Base-by-base conservation (phyloP, 2,113 vertebrate species). In the Chlamydotis undulata region DNA sequence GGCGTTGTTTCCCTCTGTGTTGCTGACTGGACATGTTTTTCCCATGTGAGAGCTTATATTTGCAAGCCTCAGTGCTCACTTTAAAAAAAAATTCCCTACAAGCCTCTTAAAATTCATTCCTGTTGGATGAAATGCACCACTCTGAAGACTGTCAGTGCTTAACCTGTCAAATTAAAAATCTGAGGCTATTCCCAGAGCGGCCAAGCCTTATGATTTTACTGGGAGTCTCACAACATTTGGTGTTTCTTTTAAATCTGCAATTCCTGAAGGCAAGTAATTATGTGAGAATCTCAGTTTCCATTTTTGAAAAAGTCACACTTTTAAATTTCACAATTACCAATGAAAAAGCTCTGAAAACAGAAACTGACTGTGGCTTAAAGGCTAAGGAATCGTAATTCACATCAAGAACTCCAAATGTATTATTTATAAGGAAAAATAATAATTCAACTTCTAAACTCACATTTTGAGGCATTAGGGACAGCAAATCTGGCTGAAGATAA, bases 81-180 rank as follows among this genome's bases (percentile, higher is more conserved):
- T 47, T 33, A 28, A n/a, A 53, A 78, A 69, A 55, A 70, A 64
- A 37, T 1, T 53, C 52, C 75, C 29, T 60, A 55, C 26, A 49
- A 87, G 35, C 56, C 39, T 75, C 57, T 89, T 89, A 84, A 90
- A 90, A 90, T 92, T 75, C 57, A 75, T 75, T 88, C 52, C 45
- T 87, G 21, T 33, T 82, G 39, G 82, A 77, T 78, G 52, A 94
- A 78, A 93, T 0, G 0, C 14, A 24, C 14, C n/a, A 19, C 25
- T 90, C 26, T 2, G 45, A 92, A 92, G 59, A 60, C 24, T 83
- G 45, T 41, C 85, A 76, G 69, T 2, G 1, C 53, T 94, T 96
- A 94, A 86, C 73, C 80, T 82, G 57, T 82, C 86, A 94, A 90
- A 95, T 89, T 68, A 94, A 90, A 95, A 94, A 60, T 60, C 35